phyloP scores from a whole-genome alignment of 2,797 vertebrate species.

The Capromys pilorides region DNA sequence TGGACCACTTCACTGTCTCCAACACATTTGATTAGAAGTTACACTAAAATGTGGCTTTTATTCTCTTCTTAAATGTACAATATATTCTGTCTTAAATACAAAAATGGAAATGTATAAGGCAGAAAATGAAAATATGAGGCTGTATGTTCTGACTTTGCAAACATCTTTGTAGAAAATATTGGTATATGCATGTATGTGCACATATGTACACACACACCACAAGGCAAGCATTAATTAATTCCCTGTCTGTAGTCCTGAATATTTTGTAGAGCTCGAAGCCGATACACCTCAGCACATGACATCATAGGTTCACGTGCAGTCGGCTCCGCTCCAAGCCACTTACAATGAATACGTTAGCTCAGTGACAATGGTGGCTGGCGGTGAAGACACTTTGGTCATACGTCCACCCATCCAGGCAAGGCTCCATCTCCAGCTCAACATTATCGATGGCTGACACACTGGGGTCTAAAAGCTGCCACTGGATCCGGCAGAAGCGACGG shows the following conservation, averaged over 20 bases:
- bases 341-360: slow-evolving; percentile 81
- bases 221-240: background rate
- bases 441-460: slow-evolving; percentile 37
- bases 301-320: background rate
- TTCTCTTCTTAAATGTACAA: background rate
- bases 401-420: slow-evolving; percentile 88
- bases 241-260: background rate
- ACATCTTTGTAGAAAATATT: background rate
- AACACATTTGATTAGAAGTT: background rate
- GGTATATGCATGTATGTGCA: background rate
- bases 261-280: background rate
- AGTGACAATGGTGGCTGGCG: slow-evolving; percentile 87
- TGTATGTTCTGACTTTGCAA: background rate
- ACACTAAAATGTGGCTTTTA: background rate
- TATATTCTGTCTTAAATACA: background rate
- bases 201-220: background rate
- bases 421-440: slow-evolving; percentile 79
- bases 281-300: background rate
- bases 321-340: background rate
- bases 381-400: slow-evolving; percentile 84
- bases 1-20: background rate
- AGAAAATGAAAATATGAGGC: background rate
- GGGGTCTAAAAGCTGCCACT: slow-evolving; percentile 84
- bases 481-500: slow-evolving; percentile 82
- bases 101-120: background rate